Evolutionary conservation across 2,888 invertebrate species (phyloP), one percentile per base, ranked within the genome.

Genomic region (Zaprionus bogoriensis): DNA sequence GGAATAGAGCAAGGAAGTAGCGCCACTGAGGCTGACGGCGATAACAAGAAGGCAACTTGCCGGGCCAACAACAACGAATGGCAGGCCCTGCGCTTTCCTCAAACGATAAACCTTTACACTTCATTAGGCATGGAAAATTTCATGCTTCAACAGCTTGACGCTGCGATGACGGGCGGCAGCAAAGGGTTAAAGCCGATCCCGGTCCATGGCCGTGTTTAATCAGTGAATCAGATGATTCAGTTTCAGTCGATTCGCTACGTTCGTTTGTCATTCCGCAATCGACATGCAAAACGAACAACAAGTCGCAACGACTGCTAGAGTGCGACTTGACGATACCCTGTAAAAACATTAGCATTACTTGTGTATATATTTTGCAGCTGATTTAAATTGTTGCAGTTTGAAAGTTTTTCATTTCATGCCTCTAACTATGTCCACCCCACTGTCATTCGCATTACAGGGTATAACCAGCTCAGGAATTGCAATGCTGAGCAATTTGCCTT

Each of bases 81-180:
- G 47, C 55, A 30, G 55, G 68, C 59, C 60, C 57, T 74, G 72
- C 61, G 68, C 65, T 72, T 74, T 60, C 63, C 70, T 83, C 71
- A 62, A 83, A 66, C 86, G 82, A 83, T 83, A 83, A 86, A 83
- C 86, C 86, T 80, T 86, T 83, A 64, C 82, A 74, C 80, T 83
- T 83, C 82, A 83, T 83, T 83, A 86, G 69, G 58, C 76, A 64
- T 80, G 63, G 59, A 74, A 80, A 83, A 86, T 86, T 83, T 83
- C 83, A 86, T 72, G 82, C 82, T 76, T 61, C 76, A 83, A 86
- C 86, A 83, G 82, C 83, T 83, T 71, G 62, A 53, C 59, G 72
- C 64, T 77, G 55, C 64, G 81, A 41, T 60, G 45, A 46, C 45
- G 51, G 4, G n/a, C 32, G 66, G 72, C 68, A 76, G 64, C 77